Conservation (phyloP, 2,113 vertebrate species). For the Heterotilapia buettikoferi region DNA sequence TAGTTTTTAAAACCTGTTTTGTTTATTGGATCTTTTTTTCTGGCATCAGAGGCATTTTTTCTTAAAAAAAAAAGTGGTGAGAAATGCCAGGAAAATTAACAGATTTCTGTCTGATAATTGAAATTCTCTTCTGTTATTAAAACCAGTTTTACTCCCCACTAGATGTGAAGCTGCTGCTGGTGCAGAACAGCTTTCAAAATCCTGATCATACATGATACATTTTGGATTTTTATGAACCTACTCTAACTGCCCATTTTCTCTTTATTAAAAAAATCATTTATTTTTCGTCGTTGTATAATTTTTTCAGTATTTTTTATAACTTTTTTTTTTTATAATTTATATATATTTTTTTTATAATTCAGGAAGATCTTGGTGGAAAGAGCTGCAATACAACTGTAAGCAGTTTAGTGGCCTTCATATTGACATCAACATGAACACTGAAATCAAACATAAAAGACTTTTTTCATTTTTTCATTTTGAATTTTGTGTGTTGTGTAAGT, state of each 20-base stretch:
- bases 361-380: not conserved
- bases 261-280: not conserved
- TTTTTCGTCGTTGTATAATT: rapidly evolving
- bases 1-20: not conserved
- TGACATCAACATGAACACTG: not conserved
- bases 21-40: not conserved
- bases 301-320: not conserved
- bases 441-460: not conserved
- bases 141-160: not conserved
- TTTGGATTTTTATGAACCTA: not conserved
- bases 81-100: not conserved
- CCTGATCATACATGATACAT: not conserved
- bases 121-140: not conserved
- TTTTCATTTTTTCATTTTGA: not conserved
- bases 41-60: not conserved
- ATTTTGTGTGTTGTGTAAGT: not conserved
- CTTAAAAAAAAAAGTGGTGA: not conserved
- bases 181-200: not conserved
- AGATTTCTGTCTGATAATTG: not conserved
- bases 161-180: not conserved
- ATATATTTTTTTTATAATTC: not conserved
- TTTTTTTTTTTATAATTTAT: not conserved
- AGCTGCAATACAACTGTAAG: not conserved
- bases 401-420: not conserved
- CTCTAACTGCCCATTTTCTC: not conserved